These are phyloP conservation scores for Ectemnius cavifrons DNA, from an alignment of 2,888 invertebrate species.

Conservation along the genomic window DNA sequence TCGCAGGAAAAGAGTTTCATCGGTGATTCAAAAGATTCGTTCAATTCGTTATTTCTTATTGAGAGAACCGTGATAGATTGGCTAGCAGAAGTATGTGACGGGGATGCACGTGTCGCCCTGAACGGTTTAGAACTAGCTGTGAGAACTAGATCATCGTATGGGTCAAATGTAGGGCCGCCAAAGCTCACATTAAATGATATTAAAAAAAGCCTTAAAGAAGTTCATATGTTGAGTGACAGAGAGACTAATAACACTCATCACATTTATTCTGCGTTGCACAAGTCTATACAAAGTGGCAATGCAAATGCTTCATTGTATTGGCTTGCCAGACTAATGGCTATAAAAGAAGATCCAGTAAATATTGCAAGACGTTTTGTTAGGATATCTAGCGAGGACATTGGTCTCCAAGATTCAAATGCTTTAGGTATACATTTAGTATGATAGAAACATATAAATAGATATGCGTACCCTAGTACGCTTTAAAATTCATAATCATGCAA, in stretches of 20 bases:
- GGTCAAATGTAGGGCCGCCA: slow-evolving; percentile 3
- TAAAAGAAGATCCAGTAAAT: slow-evolving; percentile 65
- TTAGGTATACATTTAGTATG: slow-evolving; percentile 49
- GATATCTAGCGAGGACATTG: slow-evolving; percentile 64
- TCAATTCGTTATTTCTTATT: slow-evolving; percentile 43
- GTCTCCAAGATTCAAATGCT: slow-evolving; percentile 59
- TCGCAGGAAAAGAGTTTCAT: neutral
- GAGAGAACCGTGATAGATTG: slow-evolving; percentile 50
- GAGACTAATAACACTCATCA: slow-evolving; percentile 57
- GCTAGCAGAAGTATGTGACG: slow-evolving; percentile 60
- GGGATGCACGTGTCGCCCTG: slow-evolving; percentile 62
- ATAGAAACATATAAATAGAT: slow-evolving; percentile 1
- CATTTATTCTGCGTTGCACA: slow-evolving; percentile 62
- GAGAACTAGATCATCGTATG: slow-evolving; percentile 32
- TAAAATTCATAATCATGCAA: neutral
- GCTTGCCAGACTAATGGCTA: slow-evolving; percentile 65
- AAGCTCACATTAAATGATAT: slow-evolving; percentile 50
- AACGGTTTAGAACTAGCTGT: slow-evolving; percentile 58
- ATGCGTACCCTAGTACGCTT: neutral
- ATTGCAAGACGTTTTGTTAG: slow-evolving; percentile 64
- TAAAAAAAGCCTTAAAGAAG: slow-evolving; percentile 52
- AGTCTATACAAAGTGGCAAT: slow-evolving; percentile 60
- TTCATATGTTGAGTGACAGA: slow-evolving; percentile 38
- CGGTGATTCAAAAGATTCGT: neutral
- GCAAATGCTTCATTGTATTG: slow-evolving; percentile 63